A percentile compares a stretch with the other conserved stretches of the same genome.
Evolutionary conservation across 2,113 vertebrate genomes (phyloP).

Genomic region (Pomatorhinus ruficollis): DNA sequence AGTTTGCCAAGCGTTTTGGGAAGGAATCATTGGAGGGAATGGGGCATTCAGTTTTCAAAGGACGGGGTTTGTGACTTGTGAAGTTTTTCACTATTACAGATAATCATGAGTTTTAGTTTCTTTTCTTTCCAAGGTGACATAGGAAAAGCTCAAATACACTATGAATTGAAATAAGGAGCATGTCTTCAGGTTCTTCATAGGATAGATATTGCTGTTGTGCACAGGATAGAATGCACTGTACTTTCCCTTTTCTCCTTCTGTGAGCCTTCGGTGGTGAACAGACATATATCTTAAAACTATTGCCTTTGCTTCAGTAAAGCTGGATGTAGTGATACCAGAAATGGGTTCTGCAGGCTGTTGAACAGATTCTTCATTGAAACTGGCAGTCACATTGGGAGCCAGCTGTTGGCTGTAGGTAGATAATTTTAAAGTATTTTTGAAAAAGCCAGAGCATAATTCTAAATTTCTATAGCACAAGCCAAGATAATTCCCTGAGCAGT

Average conservation of each 20-base stretch:
- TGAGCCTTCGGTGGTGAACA: background rate
- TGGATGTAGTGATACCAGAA: background rate
- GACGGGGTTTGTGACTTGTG: background rate
- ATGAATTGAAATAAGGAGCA: background rate
- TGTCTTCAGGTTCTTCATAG: background rate
- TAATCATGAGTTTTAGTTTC: background rate
- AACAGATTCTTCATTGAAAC: slow-evolving; percentile 53
- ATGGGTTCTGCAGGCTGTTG: background rate
- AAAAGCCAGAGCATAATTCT: slow-evolving; percentile 30
- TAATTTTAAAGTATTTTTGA: slow-evolving; percentile 52
- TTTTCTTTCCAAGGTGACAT: background rate
- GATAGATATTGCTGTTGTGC: background rate
- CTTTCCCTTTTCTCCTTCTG: background rate
- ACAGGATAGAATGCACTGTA: background rate
- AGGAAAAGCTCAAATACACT: background rate
- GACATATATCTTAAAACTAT: slow-evolving; percentile 10
- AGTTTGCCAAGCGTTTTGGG: background rate
- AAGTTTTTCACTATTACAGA: background rate
- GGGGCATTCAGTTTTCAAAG: background rate
- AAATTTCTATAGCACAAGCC: slow-evolving; percentile 41
- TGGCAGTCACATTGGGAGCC: slow-evolving; percentile 38
- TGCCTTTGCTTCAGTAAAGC: background rate
- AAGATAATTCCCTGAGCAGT: slow-evolving; percentile 35
- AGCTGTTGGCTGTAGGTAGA: slow-evolving; percentile 50
- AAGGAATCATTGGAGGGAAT: background rate